phyloP scores from a whole-genome alignment of 2,113 vertebrate species.

The Telmatochromis bifrenatus region DNA sequence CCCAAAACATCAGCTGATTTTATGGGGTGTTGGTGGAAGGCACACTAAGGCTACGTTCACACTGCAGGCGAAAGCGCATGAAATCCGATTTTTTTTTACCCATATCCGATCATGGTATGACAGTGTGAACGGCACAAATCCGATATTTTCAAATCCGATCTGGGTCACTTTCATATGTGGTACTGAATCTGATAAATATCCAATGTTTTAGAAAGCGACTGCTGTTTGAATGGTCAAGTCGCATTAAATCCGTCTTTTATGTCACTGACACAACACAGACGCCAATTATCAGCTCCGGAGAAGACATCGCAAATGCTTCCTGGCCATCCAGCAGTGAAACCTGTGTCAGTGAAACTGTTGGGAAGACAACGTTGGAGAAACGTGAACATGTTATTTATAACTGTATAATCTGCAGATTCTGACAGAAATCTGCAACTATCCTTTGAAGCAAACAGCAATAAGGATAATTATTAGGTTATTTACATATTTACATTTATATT shows the following conservation, averaged over 20 bases:
- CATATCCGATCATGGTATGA: neutral
- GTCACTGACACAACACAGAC: rapidly evolving
- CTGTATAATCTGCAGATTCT: neutral
- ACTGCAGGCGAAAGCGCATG: neutral
- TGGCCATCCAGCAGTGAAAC: neutral
- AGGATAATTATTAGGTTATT: neutral
- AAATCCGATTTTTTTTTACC: neutral
- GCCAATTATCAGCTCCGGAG: neutral
- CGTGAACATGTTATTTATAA: neutral
- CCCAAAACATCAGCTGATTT: neutral
- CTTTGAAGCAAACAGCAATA: neutral
- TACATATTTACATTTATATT: neutral
- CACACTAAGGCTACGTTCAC: neutral
- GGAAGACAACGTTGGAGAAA: neutral
- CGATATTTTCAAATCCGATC: neutral
- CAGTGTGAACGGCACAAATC: neutral
- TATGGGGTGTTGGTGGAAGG: neutral
- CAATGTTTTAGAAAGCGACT: neutral
- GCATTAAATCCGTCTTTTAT: neutral
- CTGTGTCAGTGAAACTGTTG: neutral
- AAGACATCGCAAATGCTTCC: neutral
- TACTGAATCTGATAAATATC: neutral
- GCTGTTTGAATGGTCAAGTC: rapidly evolving
- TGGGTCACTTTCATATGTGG: neutral
- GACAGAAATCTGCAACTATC: neutral